Evolutionary conservation across 2,888 invertebrate genomes (phyloP), one percentile per base, ranked within the genome.

Genomic region (Miltochrista miniata): DNA sequence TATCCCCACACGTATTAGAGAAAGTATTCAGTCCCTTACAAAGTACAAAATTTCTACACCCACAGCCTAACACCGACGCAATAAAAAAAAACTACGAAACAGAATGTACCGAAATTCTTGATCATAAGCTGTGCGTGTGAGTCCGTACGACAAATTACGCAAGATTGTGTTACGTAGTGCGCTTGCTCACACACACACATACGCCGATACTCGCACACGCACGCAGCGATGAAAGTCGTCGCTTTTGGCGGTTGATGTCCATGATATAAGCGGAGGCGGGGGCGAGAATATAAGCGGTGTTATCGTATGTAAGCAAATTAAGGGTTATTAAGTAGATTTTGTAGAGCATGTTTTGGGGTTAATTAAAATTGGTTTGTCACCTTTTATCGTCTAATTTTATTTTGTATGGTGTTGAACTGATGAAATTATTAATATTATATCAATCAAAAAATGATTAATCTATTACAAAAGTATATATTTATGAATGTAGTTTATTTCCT

Each of bases 141-240:
- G 40, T 44, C 44, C 18, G 41, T 45, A 46, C 51, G 64, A 73
- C 75, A 68, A 68, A 78, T 87, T 87, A 80, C 87, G 86, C 87
- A 87, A 87, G 67, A 74, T 77, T 74, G 74, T 70, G 81, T 85
- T 83, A 79, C 83, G 79, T 72, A 50, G 35, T 59, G 70, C 63
- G 38, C 40, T 42, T 31, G 54, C 49, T 37, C 56, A 45, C 10
- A 36, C 44, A n/a, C 30, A 44, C 40, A 48, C 51, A 33, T 38
- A 11, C 68, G 59, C 72, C 56, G 72, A 62, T 66, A 55, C 70
- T 56, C 66, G 59, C 73, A 62, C 74, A 68, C 73, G 68, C 70
- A 67, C 74, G 72, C 72, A 62, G 70, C 68, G 64, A 74, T 74
- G 74, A 70, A 71, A 70, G 74, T 68, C 58, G 39, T 58, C 64